phyloP scores from a whole-genome alignment of 2,113 vertebrate genomes.

The Ia io region DNA sequence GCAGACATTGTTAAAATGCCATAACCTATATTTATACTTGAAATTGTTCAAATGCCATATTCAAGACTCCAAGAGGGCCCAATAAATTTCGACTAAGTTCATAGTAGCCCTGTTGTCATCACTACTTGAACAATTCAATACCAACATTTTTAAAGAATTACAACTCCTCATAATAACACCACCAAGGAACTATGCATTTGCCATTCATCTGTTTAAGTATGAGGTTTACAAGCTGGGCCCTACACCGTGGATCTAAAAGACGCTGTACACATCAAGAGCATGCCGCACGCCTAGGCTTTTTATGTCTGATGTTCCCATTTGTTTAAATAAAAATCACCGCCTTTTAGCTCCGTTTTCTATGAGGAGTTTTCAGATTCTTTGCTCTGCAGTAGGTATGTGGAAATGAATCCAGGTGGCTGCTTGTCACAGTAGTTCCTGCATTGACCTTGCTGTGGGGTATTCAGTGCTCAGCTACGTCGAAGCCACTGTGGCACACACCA shows the following conservation, averaged over 20 bases:
- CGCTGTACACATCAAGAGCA: not conserved
- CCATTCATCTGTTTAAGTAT: not conserved
- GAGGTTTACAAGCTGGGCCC: not conserved
- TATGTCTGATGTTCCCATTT: conserved; percentile 49
- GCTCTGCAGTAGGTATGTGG: not conserved
- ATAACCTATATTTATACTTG: conserved; percentile 5
- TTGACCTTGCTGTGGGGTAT: not conserved
- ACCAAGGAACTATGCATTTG: not conserved
- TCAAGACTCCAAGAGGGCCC: not conserved
- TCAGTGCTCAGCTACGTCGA: not conserved
- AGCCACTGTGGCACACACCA: not conserved
- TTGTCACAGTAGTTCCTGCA: not conserved
- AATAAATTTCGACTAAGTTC: not conserved
- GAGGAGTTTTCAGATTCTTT: conserved; percentile 47
- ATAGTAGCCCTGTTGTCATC: not conserved
- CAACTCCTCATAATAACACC: not conserved
- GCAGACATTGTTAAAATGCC: conserved; percentile 21
- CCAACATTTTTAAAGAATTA: conserved; percentile 2
- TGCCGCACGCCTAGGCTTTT: conserved; percentile 37
- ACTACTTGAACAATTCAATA: conserved; percentile 29
- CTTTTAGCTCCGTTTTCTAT: conserved; percentile 38
- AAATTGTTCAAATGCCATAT: conserved; percentile 6
- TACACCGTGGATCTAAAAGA: not conserved
- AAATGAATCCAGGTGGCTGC: not conserved
- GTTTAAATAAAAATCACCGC: conserved; percentile 50